A percentile compares a stretch with the other conserved stretches of the same genome.
Conservation (phyloP, 1,140 invertebrate species). For the Cydia strobilella region DNA sequence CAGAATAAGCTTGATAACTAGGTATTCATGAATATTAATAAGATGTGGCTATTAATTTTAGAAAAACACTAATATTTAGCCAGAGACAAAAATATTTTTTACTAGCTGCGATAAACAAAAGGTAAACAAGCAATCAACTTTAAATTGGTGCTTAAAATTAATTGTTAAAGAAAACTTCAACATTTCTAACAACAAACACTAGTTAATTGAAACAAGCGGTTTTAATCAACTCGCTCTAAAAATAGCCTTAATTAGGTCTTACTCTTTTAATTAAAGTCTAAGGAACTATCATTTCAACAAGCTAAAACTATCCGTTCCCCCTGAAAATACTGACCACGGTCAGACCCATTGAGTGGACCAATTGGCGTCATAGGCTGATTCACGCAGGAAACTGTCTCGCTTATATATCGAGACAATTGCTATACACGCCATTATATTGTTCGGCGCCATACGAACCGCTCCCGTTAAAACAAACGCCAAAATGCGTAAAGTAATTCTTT, state of each 20-base stretch:
- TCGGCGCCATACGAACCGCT: not conserved
- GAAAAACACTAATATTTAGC: too few relatives aligned
- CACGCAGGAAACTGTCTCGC: conserved; percentile 9
- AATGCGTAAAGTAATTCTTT: conserved; percentile 18
- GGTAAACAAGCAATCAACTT: too few relatives aligned
- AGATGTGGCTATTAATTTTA: too few relatives aligned
- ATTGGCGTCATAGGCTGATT: not conserved
- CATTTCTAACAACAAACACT: too few relatives aligned
- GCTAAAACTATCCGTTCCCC: not conserved
- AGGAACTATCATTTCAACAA: not conserved
- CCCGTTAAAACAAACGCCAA: not conserved
- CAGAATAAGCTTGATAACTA: too few relatives aligned
- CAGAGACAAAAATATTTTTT: too few relatives aligned
- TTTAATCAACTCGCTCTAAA: conserved; percentile 4
- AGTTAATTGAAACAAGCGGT: not conserved
- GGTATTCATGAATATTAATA: too few relatives aligned
- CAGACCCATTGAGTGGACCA: conserved; percentile 8
- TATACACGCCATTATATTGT: conserved; percentile 23
- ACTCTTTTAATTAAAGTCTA: not conserved
- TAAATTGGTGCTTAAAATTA: too few relatives aligned
- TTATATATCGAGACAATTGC: conserved; percentile 9
- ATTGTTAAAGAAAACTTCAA: too few relatives aligned
- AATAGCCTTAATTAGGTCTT: not conserved
- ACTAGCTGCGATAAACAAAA: too few relatives aligned
- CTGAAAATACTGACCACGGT: conserved; percentile 16